phyloP scores from a whole-genome alignment of 2,113 vertebrate genomes.

The Circaetus cinerascens region DNA sequence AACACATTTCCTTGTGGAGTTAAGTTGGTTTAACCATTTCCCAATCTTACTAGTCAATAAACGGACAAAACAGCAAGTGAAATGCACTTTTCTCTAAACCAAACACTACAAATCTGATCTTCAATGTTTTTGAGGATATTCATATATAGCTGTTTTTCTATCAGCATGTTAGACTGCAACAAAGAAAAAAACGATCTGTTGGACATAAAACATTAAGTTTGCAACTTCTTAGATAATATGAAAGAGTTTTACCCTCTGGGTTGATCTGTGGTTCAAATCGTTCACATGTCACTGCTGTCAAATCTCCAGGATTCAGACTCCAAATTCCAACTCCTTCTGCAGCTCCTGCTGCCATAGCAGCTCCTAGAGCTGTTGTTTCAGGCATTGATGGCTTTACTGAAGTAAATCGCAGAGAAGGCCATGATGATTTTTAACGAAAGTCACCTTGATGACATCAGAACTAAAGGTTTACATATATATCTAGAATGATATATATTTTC shows the following conservation, averaged over 20 bases:
- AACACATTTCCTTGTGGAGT: not conserved
- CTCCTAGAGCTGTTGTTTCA: slow-evolving; percentile 93
- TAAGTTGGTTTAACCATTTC: not conserved
- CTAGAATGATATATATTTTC: not conserved
- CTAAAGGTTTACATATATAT: not conserved
- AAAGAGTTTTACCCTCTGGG: slow-evolving; percentile 78
- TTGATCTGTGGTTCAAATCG: slow-evolving; percentile 92
- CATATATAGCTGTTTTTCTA: not conserved
- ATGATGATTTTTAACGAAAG: not conserved
- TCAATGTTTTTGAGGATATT: not conserved
- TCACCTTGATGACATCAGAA: not conserved
- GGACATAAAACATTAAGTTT: not conserved
- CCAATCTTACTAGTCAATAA: not conserved
- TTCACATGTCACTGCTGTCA: slow-evolving; percentile 83
- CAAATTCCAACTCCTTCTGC: slow-evolving; percentile 92
- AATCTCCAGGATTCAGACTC: slow-evolving; percentile 82
- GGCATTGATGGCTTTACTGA: slow-evolving; percentile 92
- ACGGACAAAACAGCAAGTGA: not conserved
- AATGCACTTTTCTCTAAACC: not conserved
- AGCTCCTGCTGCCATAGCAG: slow-evolving; percentile 94
- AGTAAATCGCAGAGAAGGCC: not conserved
- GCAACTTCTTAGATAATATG: not conserved
- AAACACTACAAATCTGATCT: not conserved
- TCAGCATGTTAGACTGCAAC: not conserved
- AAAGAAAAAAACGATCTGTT: not conserved